Base-by-base conservation (phyloP, 2,113 vertebrate species). In the Mesocricetus auratus region DNA sequence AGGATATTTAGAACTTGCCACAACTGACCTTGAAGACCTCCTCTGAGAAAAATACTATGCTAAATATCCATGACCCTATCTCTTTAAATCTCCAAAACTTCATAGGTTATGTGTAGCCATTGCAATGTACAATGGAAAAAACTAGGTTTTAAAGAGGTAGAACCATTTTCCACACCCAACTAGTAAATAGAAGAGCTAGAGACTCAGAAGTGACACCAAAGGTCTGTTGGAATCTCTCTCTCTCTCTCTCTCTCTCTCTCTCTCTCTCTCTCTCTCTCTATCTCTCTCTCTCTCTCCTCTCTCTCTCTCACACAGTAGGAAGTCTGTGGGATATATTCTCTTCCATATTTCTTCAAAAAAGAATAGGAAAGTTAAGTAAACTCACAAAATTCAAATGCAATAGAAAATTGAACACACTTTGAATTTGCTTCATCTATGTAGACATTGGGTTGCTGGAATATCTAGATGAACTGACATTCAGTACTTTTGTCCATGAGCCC, bases 371-470 rank as follows among this genome's bases (percentile, higher is more conserved):
- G 42, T 53, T 81, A 42, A 39, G 36, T 36, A 88, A 97, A 86
- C 7, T 86, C 81, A 86, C 13, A 86, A 60, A 83, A 83, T 91
- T 95, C 53, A 81, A 93, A 75, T 66, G 69, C 53, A 81, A 16
- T 94, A 91, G 62, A 39, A 89, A 78, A 78, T 10, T 62, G 58
- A 83, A 36, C 56, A 75, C 33, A 42, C 73, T 86, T 95, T 91
- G 83, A 87, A 85, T 96, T 12, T 95, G 50, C n/a, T 93, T 86
- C 89, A 87, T 89, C 66, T 45, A 94, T 58, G 10, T 42, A 50
- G 86, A 69, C 22, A 66, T 81, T 45, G n/a, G 36, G 79, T 50
- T 45, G 9, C 3, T 85, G 56, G 82, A 71, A 50, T 85, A 56
- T 79, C 89, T 85, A 81, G 53, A 47, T 56, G 16, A 94, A 74